These are phyloP conservation scores for Ivindomyrus marchei DNA, from an alignment of 2,113 vertebrate genomes.

Conservation along the genomic window DNA sequence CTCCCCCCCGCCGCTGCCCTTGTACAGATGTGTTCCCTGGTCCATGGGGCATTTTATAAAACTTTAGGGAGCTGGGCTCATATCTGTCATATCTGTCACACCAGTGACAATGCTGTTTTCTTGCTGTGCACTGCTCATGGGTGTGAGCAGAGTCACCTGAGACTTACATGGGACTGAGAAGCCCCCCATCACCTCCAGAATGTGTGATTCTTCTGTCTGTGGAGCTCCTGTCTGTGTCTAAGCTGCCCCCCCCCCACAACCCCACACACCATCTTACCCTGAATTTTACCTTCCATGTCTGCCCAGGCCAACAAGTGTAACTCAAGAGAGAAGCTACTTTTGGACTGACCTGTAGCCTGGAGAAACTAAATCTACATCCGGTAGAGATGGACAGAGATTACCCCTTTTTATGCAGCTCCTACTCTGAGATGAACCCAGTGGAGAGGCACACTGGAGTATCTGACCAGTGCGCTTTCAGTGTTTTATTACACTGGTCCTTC, in stretches of 20 bases:
- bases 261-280: not conserved
- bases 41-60: not conserved
- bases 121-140: not conserved
- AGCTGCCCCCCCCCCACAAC: not conserved
- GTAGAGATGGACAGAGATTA: not conserved
- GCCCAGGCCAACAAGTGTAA: conserved; percentile 5
- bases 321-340: not conserved
- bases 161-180: not conserved
- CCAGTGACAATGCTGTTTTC: not conserved
- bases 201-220: not conserved
- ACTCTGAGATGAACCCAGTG: not conserved
- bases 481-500: not conserved
- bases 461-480: not conserved
- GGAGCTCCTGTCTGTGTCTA: not conserved
- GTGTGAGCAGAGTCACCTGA: not conserved
- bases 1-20: not conserved
- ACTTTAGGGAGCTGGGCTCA: not conserved
- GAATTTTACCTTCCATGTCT: not conserved
- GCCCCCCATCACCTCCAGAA: not conserved
- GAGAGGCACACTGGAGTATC: not conserved
- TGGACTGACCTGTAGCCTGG: not conserved
- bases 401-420: not conserved
- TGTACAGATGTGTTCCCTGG: not conserved
- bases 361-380: not conserved
- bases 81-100: not conserved